Conservation (phyloP, 2,797 vertebrate species). For the Scomberomorus guttatus region DNA sequence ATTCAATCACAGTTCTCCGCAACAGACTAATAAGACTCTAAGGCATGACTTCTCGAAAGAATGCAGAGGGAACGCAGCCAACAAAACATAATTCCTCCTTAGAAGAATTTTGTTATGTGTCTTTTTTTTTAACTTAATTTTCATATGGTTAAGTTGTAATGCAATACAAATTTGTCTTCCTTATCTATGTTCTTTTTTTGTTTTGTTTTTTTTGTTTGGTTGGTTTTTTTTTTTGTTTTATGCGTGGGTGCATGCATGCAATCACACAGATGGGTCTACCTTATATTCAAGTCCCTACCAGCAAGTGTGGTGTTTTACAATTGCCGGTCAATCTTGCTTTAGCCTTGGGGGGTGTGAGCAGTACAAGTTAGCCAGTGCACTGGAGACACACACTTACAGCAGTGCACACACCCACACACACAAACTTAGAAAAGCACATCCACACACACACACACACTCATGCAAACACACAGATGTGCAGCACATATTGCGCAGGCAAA, state of each 20-base stretch:
- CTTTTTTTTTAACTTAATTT: not conserved
- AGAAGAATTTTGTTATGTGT: not conserved
- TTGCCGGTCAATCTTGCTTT: slow-evolving; percentile 36
- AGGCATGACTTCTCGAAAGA: slow-evolving; percentile 20
- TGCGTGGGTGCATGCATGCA: not conserved
- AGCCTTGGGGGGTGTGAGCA: slow-evolving; percentile 41
- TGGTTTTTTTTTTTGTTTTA: slow-evolving; percentile 1
- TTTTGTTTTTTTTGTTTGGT: too few relatives aligned
- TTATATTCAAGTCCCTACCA: not conserved
- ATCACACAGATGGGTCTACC: not conserved
- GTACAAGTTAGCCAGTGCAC: slow-evolving; percentile 3
- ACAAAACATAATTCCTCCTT: not conserved
- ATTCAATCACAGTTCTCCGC: slow-evolving; percentile 31
- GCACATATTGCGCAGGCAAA: slow-evolving; percentile 11
- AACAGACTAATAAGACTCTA: not conserved
- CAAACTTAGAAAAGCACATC: not conserved
- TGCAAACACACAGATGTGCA: not conserved
- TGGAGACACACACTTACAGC: slow-evolving; percentile 4
- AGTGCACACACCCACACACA: slow-evolving; percentile 28
- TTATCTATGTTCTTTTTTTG: too few relatives aligned
- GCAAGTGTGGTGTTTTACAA: slow-evolving; percentile 16
- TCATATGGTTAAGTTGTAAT: not conserved
- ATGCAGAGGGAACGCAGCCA: slow-evolving; percentile 8
- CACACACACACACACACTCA: too few relatives aligned
- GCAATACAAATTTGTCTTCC: not conserved